Evolutionary conservation across 2,113 vertebrate genomes (phyloP).

Genomic region (Pelecanus crispus): DNA sequence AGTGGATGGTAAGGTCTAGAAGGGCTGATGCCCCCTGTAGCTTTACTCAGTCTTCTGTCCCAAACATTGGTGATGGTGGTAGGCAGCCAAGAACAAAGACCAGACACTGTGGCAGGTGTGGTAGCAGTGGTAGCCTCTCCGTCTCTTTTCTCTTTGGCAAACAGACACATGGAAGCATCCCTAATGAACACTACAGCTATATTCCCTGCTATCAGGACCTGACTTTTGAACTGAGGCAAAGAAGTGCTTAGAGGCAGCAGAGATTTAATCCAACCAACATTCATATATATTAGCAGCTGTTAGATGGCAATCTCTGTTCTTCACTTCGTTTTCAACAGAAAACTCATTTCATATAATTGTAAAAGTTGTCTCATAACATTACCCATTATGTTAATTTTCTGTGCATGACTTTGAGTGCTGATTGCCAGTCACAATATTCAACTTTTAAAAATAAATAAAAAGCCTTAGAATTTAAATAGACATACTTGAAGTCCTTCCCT

Average conservation of each 20-base stretch:
- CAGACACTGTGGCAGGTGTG: background rate
- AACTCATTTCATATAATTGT: background rate
- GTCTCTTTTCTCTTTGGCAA: background rate
- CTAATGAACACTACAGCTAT: background rate
- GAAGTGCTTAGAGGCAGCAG: background rate
- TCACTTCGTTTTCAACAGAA: background rate
- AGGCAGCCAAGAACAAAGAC: background rate
- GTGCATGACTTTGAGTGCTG: background rate
- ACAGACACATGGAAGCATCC: background rate
- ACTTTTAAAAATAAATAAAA: background rate
- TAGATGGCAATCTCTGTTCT: background rate
- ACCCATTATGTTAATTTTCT: background rate
- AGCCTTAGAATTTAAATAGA: background rate
- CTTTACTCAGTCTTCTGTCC: background rate
- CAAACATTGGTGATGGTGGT: background rate
- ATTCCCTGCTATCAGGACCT: background rate
- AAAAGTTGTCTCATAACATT: background rate
- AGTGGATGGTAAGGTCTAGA: background rate
- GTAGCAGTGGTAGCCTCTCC: background rate
- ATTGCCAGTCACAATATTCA: background rate
- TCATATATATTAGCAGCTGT: background rate
- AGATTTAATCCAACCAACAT: background rate
- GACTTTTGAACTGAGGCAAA: background rate
- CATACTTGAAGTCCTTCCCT: background rate
- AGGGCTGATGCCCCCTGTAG: background rate